Evolutionary conservation across 1,140 invertebrate species (phyloP), one percentile per base, ranked within the genome.

Genomic region (Steinernema khuongi): DNA sequence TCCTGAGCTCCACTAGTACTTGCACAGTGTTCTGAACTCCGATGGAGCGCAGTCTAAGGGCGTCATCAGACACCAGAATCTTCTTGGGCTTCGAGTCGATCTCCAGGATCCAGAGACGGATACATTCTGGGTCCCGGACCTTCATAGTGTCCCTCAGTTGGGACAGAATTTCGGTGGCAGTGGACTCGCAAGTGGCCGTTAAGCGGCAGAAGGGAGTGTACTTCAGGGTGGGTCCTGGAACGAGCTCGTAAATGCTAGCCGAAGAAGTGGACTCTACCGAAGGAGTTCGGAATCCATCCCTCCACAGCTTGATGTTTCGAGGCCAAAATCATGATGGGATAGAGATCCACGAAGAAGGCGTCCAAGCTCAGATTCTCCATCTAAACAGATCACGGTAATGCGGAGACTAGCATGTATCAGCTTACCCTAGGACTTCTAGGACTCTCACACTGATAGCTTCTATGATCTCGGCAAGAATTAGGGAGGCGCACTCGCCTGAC

Each of bases 31-130:
- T 60, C 2, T 60, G 50, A 22, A 60, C 50, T 22, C 50, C 50
- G 50, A 60, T 60, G 11, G 50, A 11, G 50, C 26, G 50, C 50
- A 60, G 19, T 26, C 26, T 60, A 14, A 60, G 22, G 26, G 50
- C 4, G 19, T 60, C 50, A 22, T 60, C 50, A 4, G 50, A 60
- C 4, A 60, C 26, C 22, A 60, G 50, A 26, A 60, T 60, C 50
- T 60, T 60, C 50, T 60, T 60, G 2, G 50, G 50, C 50, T 60
- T 60, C 11, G 50, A 60, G 22, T 60, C 50, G 19, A 60, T 60
- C 50, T 60, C 50, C 50, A 60, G 22, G 19, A 60, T 60, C 50
- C 50, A 60, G 7, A 60, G 50, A n/a, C 50, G 50, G 26, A 60
- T 26, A 22, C 50, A 60, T 60, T 60, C 50, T 4, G 50, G 50